Conservation (phyloP, 2,797 vertebrate genomes). For the Coranthus polyacanthus region DNA sequence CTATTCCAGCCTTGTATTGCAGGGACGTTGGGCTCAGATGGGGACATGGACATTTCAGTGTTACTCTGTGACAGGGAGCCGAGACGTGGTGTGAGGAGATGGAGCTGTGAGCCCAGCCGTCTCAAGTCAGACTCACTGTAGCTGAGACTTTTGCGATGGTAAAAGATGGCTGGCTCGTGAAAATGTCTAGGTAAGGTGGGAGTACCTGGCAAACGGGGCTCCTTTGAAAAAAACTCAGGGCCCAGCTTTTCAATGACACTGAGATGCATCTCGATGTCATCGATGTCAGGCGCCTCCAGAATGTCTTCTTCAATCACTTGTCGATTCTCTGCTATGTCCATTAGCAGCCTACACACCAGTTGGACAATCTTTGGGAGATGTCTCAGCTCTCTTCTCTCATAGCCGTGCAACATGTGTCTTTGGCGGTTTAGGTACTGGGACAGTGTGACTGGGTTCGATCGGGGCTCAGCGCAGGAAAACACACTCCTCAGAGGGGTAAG, state of each 20-base stretch:
- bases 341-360: constrained; percentile 88
- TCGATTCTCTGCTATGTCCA: constrained; percentile 92
- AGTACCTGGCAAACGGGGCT: constrained; percentile 78
- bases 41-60: neutral
- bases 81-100: constrained; percentile 85
- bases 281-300: constrained; percentile 86
- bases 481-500: constrained; percentile 91
- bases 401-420: constrained; percentile 92
- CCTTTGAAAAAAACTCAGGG: constrained; percentile 58
- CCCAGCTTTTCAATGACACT: constrained; percentile 80
- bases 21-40: neutral
- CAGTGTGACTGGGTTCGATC: constrained; percentile 87
- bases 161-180: constrained; percentile 86
- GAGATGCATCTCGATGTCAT: constrained; percentile 89
- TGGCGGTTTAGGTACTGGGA: constrained; percentile 93
- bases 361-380: constrained; percentile 93
- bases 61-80: constrained; percentile 69
- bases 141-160: constrained; percentile 90
- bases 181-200: constrained; percentile 76
- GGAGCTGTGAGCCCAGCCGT: constrained; percentile 85
- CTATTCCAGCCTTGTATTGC: constrained; percentile 44
- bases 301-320: constrained; percentile 89
- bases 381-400: constrained; percentile 91
- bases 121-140: constrained; percentile 94
- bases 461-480: constrained; percentile 90